These are phyloP conservation scores for Plutella xylostella DNA, from an alignment of 2,888 invertebrate genomes.

Conservation along the genomic window DNA sequence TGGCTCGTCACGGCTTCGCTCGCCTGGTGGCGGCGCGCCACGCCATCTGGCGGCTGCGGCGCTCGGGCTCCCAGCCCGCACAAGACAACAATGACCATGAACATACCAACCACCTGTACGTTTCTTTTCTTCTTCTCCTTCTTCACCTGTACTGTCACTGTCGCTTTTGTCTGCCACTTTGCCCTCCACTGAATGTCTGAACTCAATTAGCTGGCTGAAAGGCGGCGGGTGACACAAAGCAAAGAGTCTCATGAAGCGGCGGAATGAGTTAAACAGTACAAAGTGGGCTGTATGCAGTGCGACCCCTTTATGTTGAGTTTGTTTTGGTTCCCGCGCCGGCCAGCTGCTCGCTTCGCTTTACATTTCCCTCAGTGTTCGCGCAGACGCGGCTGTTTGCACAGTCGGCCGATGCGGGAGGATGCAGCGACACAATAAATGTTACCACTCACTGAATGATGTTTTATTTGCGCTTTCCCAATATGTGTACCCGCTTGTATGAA, in stretches of 20 bases:
- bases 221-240: background rate
- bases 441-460: constrained; percentile 51
- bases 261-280: constrained; percentile 28
- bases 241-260: constrained; percentile 23
- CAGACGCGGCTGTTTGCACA: background rate
- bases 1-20: constrained; percentile 78
- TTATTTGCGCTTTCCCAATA: constrained; percentile 45
- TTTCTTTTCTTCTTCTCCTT: constrained; percentile 41
- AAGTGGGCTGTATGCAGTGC: constrained; percentile 32
- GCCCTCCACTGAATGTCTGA: constrained; percentile 2
- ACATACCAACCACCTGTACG: constrained; percentile 68
- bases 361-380: constrained; percentile 24
- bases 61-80: constrained; percentile 64
- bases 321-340: constrained; percentile 31
- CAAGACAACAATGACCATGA: constrained; percentile 64
- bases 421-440: constrained; percentile 52
- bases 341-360: constrained; percentile 39
- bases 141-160: constrained; percentile 28
- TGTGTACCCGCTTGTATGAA: background rate
- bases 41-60: constrained; percentile 77
- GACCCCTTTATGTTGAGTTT: constrained; percentile 36
- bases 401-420: background rate
- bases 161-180: constrained; percentile 26
- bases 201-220: background rate
- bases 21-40: constrained; percentile 78